phyloP scores from a whole-genome alignment of 2,113 vertebrate genomes.

The Prionailurus bengalensis region DNA sequence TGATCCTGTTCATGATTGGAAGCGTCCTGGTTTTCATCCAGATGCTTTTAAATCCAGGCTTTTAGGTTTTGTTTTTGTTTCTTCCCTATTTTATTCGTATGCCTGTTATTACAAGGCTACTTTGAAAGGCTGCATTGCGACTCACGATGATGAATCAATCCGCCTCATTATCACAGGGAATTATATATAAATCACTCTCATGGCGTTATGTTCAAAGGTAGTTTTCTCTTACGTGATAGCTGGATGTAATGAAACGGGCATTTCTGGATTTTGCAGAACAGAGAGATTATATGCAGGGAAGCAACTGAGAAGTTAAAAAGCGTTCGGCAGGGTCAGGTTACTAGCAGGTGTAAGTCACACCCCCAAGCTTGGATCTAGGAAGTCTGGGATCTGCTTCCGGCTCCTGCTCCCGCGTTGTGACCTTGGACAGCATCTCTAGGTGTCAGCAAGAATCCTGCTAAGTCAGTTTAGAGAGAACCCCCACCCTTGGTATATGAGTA shows the following conservation, averaged over 20 bases:
- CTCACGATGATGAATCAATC: background rate
- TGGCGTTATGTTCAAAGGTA: background rate
- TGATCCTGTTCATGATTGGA: background rate
- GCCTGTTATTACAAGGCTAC: background rate
- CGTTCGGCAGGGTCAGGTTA: background rate
- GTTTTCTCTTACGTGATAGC: background rate
- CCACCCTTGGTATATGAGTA: background rate
- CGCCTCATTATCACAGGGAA: background rate
- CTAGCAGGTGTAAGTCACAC: background rate
- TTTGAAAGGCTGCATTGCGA: background rate
- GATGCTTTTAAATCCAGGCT: background rate
- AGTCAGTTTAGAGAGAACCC: background rate
- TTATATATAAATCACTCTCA: background rate
- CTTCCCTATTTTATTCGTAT: background rate
- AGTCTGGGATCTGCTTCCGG: background rate
- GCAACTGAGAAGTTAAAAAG: background rate
- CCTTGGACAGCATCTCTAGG: background rate
- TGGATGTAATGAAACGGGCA: background rate
- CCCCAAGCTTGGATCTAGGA: background rate
- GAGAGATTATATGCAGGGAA: background rate
- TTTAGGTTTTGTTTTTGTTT: background rate
- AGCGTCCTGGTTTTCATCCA: background rate
- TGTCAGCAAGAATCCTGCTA: background rate
- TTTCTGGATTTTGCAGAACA: conserved; percentile 17
- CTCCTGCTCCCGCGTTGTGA: background rate